phyloP scores from a whole-genome alignment of 2,888 invertebrate species.

The Orthonychiurus folsomi region DNA sequence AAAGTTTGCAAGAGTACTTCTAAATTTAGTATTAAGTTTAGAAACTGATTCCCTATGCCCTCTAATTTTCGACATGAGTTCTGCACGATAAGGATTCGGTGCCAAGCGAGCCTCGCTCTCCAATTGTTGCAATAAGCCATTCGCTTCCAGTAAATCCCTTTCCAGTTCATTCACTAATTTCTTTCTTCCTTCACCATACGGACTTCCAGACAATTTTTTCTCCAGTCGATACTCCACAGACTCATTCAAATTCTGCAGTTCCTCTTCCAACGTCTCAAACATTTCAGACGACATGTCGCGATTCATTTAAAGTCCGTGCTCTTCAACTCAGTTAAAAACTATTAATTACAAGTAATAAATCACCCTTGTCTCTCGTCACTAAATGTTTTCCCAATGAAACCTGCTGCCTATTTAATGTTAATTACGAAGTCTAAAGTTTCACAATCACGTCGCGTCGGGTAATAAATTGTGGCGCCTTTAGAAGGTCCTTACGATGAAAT shows the following conservation, averaged over 20 bases:
- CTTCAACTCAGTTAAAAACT: too few relatives aligned
- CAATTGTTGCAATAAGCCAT: constrained; percentile 43
- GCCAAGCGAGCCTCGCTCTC: constrained; percentile 43
- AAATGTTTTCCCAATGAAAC: too few relatives aligned
- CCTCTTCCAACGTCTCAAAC: constrained; percentile 39
- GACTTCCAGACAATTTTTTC: constrained; percentile 28
- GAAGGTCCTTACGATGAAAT: too few relatives aligned
- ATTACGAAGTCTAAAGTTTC: too few relatives aligned
- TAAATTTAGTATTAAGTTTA: constrained; percentile 32
- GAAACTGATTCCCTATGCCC: constrained; percentile 33
- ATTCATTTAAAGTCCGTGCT: too few relatives aligned
- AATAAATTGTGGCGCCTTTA: too few relatives aligned
- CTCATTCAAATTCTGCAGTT: constrained; percentile 34
- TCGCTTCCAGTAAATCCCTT: constrained; percentile 40
- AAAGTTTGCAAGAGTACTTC: constrained; percentile 34
- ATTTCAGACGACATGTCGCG: constrained; percentile 40
- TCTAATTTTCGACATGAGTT: constrained; percentile 36
- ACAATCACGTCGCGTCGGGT: too few relatives aligned
- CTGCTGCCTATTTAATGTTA: too few relatives aligned
- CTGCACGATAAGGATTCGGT: constrained; percentile 38
- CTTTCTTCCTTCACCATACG: constrained; percentile 41
- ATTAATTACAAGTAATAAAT: too few relatives aligned
- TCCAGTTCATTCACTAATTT: constrained; percentile 40
- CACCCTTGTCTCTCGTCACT: too few relatives aligned
- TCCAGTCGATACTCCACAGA: constrained; percentile 33